Evolutionary conservation across 92 coral and sea anemone genomes (phyloP).

Genomic region (Epizoanthus stellaris): DNA sequence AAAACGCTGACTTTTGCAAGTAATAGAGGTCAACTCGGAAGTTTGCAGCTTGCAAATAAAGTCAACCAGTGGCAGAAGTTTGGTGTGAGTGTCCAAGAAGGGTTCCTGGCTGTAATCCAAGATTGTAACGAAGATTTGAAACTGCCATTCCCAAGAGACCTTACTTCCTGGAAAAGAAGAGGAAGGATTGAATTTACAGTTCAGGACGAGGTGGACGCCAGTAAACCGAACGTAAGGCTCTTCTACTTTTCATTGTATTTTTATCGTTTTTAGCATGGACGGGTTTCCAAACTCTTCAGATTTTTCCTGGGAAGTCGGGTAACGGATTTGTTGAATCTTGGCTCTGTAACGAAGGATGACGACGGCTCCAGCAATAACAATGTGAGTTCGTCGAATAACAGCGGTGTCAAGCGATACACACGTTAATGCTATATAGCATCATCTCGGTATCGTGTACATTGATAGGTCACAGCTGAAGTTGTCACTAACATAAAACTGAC

Average conservation of each 20-base stretch:
- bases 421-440: no score
- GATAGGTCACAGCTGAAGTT: no score
- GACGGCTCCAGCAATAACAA: no score
- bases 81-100: conserved; percentile 27
- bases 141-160: conserved; percentile 33
- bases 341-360: no score
- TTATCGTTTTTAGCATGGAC: neutral
- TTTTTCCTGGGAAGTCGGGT: no score
- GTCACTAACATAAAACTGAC: no score
- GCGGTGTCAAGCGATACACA: no score
- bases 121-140: conserved; percentile 25
- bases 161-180: conserved; percentile 25
- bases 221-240: conserved; percentile 17
- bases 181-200: conserved; percentile 31
- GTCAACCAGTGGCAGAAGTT: conserved; percentile 16
- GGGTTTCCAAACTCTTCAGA: no score
- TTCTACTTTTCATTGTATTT: no score
- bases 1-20: conserved; percentile 3
- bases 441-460: no score
- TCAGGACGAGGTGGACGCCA: conserved; percentile 32
- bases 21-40: conserved; percentile 12
- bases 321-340: no score
- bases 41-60: neutral
- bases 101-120: conserved; percentile 15
- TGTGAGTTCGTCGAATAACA: no score